Conservation (phyloP, 2,888 invertebrate genomes). For the Eupithecia insigniata region DNA sequence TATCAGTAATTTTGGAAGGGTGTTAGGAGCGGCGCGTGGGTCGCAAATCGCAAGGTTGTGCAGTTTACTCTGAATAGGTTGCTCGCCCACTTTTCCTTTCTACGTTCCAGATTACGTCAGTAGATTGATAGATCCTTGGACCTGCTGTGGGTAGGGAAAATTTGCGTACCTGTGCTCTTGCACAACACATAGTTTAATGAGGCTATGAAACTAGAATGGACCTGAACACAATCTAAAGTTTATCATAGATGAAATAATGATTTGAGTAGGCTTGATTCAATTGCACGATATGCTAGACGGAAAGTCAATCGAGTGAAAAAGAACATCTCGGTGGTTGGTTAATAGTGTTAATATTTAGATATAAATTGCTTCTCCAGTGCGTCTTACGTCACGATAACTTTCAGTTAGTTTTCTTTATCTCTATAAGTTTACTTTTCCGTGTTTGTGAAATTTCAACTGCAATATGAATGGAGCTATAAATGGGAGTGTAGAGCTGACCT, state of each 20-base stretch:
- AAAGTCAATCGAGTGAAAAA: not conserved
- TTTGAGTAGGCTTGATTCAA: not conserved
- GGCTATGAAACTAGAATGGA: not conserved
- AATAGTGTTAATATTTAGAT: not conserved
- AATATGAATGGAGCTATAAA: slow-evolving; percentile 8
- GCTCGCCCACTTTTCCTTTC: slow-evolving; percentile 83
- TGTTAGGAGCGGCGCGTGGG: slow-evolving; percentile 65
- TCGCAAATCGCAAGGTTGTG: slow-evolving; percentile 68
- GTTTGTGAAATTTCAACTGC: not conserved
- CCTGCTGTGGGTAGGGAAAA: slow-evolving; percentile 42
- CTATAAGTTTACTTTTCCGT: not conserved
- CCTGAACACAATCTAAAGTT: not conserved
- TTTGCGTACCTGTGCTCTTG: slow-evolving; percentile 25
- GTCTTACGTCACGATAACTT: not conserved
- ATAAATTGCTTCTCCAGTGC: not conserved
- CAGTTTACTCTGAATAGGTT: slow-evolving; percentile 58
- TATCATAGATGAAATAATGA: not conserved
- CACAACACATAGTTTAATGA: slow-evolving; percentile 13
- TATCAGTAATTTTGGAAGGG: slow-evolving; percentile 53
- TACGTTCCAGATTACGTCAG: slow-evolving; percentile 81
- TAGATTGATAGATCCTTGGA: slow-evolving; percentile 48
- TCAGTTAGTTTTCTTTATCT: not conserved
- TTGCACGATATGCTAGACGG: not conserved
- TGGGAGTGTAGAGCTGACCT: slow-evolving; percentile 22
- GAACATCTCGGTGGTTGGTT: not conserved